Base-by-base conservation (phyloP, 2,797 vertebrate genomes). In the Liparis tanakae region DNA sequence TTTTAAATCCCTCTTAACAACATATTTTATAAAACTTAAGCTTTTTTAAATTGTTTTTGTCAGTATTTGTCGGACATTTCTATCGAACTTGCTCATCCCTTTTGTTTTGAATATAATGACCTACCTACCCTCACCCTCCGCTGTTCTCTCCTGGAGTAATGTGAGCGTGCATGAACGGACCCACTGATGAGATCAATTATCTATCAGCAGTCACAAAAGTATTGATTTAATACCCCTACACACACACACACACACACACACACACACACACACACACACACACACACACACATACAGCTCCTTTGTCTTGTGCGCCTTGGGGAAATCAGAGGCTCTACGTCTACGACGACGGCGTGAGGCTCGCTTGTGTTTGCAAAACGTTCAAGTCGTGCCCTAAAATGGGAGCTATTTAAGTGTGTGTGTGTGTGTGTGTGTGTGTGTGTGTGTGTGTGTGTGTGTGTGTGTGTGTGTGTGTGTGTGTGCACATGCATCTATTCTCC, bases 181-280 rank as follows among this genome's bases (percentile, higher is more conserved):
- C 72, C 80, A 50, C 88, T 92, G 88, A 92, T 92, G 86, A 89
- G 84, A 90, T 93, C 88, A 90, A 84, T 92, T 90, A 93, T 90
- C 86, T 87, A 88, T 92, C 83, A 85, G 78, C 69, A 69, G 77
- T 90, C 85, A 88, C 85, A 90, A 88, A 91, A 87, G 77, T 89
- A 91, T 87, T 90, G 88, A 25, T 55, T 86, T 75, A 74, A 78
- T 60, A 78, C 20, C 65, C 57, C 8, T 0, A 59, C 39, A 67
- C 61, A 58, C 56, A 54, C 54, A 50, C 51, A 43, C 13, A 60
- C 39, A 58, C 46, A 66, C 57, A 57, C 54, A 56, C 56, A 53
- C 44, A 36, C n/a, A n/a, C n/a, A n/a, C n/a, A 59, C 39, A 67
- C 61, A 58, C 56, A 54, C 54, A 50, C 51, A 43, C 13, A 60